These are phyloP conservation scores for Agelastica alni DNA, from an alignment of 2,888 invertebrate species.

Conservation along the genomic window DNA sequence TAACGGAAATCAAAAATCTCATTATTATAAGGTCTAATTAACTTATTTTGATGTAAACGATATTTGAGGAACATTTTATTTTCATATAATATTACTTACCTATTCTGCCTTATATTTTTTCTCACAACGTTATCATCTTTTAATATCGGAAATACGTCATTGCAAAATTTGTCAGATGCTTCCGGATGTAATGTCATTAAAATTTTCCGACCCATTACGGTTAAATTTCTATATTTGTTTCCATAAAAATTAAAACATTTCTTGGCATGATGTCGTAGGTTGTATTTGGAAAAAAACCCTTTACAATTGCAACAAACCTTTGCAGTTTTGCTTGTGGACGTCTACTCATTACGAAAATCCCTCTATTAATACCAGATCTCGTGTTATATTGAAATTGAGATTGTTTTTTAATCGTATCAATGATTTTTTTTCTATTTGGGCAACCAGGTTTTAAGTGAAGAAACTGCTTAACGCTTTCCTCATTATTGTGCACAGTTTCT, in stretches of 20 bases:
- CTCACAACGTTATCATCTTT: constrained; percentile 19
- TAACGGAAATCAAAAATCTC: too few relatives aligned
- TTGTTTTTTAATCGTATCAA: constrained; percentile 9
- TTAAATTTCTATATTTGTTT: constrained; percentile 9
- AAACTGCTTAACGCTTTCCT: too few relatives aligned
- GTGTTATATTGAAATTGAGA: constrained; percentile 5
- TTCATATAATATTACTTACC: constrained; percentile 13
- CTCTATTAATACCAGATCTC: background rate
- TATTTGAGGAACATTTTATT: too few relatives aligned
- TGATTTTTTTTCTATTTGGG: constrained; percentile 10
- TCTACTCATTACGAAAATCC: constrained; percentile 2
- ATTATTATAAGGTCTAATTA: too few relatives aligned
- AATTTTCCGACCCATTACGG: constrained; percentile 21
- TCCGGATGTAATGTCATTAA: constrained; percentile 11
- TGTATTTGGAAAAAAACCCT: constrained; percentile 12
- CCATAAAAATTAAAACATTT: constrained; percentile 12
- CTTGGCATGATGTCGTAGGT: constrained; percentile 15
- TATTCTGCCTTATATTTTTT: constrained; percentile 14
- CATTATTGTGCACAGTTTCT: constrained; percentile 2
- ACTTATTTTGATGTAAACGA: too few relatives aligned
- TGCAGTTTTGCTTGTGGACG: constrained; percentile 8
- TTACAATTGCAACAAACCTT: constrained; percentile 14
- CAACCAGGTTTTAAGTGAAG: constrained; percentile 6
- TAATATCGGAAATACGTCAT: constrained; percentile 16
- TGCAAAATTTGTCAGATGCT: constrained; percentile 6